Percentiles rank a stretch among this genome's conserved stretches.
phyloP scores from a whole-genome alignment of 2,888 invertebrate genomes.

The Lamproptera curius region DNA sequence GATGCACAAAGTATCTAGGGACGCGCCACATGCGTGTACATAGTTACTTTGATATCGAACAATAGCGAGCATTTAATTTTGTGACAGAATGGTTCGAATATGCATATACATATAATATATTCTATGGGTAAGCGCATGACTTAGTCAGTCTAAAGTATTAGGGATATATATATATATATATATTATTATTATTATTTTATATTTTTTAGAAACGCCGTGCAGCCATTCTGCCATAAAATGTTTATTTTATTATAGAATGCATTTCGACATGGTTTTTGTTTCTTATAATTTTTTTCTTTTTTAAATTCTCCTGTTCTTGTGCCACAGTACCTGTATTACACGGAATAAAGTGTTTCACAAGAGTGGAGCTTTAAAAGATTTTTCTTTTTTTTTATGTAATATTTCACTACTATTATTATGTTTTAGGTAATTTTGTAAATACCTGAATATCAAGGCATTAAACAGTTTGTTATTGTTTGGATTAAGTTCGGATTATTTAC shows the following conservation, averaged over 20 bases:
- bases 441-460: conserved; percentile 58
- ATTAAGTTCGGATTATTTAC: conserved; percentile 45
- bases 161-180: too few relatives aligned
- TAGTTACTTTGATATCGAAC: conserved; percentile 28
- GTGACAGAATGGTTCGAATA: conserved; percentile 50
- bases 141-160: conserved; percentile 39
- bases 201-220: conserved; percentile 32
- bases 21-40: conserved; percentile 14
- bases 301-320: conserved; percentile 52
- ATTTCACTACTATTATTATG: conserved; percentile 34
- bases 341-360: conserved; percentile 52
- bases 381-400: conserved; percentile 36
- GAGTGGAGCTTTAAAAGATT: conserved; percentile 49
- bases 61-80: conserved; percentile 61
- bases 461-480: conserved; percentile 42
- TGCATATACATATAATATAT: conserved; percentile 25
- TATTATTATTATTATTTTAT: too few relatives aligned
- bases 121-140: conserved; percentile 33
- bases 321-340: conserved; percentile 51
- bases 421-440: conserved; percentile 61
- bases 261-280: conserved; percentile 37
- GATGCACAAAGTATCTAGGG: conserved; percentile 14
- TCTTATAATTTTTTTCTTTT: too few relatives aligned
- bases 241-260: conserved; percentile 34
- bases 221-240: conserved; percentile 53